These are phyloP conservation scores for Venustaconcha ellipsiformis DNA, from an alignment of 1,140 invertebrate genomes.

Conservation along the genomic window DNA sequence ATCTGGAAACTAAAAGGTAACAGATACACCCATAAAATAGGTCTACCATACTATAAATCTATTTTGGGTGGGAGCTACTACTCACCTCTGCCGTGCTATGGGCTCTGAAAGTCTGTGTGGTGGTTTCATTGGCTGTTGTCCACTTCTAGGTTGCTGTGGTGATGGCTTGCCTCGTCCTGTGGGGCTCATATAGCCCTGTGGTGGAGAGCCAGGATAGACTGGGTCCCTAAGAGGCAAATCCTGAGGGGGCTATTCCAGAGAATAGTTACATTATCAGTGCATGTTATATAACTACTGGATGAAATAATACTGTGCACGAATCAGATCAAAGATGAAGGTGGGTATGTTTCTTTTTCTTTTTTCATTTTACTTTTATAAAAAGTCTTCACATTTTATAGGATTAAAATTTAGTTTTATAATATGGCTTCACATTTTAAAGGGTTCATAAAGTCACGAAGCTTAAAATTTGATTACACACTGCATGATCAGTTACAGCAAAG, in stretches of 20 bases:
- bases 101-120: conserved; percentile 54
- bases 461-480: too few species aligned
- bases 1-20: too few species aligned
- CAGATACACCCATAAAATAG: too few species aligned
- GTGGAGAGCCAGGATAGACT: conserved; percentile 23
- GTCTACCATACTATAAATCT: too few species aligned
- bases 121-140: conserved; percentile 33
- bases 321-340: too few species aligned
- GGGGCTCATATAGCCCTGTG: conserved; percentile 11
- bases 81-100: conserved; percentile 49
- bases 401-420: too few species aligned
- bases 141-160: conserved; percentile 5
- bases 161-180: conserved; percentile 10
- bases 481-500: too few species aligned
- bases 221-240: conserved; percentile 12
- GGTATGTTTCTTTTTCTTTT: too few species aligned
- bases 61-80: background rate
- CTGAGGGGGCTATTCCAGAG: conserved; percentile 16
- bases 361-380: too few species aligned
- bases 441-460: too few species aligned
- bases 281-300: background rate
- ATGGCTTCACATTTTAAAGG: too few species aligned
- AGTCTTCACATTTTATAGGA: too few species aligned
- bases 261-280: background rate
- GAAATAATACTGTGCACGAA: background rate